Evolutionary conservation across 2,797 vertebrate genomes (phyloP).

Genomic region (Varecia variegata): DNA sequence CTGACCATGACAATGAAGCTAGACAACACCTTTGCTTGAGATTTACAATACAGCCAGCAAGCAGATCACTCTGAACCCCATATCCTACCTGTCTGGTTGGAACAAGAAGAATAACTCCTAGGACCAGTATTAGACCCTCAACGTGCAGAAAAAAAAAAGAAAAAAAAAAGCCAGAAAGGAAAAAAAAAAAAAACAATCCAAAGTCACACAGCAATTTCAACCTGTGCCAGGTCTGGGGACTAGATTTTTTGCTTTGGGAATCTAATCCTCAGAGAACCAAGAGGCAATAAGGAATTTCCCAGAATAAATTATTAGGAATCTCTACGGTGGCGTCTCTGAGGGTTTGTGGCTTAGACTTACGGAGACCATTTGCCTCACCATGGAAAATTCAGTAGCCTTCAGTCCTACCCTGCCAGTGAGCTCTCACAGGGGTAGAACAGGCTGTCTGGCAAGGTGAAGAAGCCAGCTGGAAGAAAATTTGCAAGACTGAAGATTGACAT

Average conservation of each 20-base stretch:
- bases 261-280: background rate
- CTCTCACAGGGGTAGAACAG: background rate
- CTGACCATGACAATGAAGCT: background rate
- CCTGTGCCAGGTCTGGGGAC: background rate
- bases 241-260: background rate
- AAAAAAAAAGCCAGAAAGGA: background rate
- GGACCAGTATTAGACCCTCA: background rate
- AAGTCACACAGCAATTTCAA: conserved; percentile 32
- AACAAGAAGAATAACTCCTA: background rate
- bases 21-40: background rate
- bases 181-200: background rate
- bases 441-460: background rate
- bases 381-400: background rate
- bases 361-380: background rate
- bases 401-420: background rate
- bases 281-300: background rate
- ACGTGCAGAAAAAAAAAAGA: background rate
- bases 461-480: background rate
- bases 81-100: background rate
- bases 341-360: background rate
- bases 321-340: background rate
- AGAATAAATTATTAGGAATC: background rate
- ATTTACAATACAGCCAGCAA: background rate
- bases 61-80: background rate
- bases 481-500: background rate